phyloP scores from a whole-genome alignment of 2,797 vertebrate genomes.

The Todus mexicanus region DNA sequence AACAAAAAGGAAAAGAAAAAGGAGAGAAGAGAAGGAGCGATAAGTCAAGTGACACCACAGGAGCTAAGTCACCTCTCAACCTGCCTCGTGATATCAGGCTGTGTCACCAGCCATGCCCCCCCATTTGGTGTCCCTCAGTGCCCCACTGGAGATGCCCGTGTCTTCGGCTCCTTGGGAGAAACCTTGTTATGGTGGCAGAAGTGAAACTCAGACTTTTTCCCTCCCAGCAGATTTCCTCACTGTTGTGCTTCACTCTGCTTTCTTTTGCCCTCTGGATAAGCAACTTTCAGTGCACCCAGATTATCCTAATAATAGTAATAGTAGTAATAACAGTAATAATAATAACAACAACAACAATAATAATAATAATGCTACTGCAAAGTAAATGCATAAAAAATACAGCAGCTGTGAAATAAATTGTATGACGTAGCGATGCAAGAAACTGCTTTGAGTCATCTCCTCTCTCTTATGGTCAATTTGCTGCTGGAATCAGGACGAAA shows the following conservation, averaged over 20 bases:
- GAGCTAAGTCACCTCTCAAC: neutral
- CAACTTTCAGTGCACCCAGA: neutral
- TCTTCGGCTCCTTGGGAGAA: neutral
- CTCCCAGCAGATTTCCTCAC: neutral
- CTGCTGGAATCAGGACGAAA: neutral
- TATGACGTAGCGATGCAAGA: neutral
- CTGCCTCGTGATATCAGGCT: neutral
- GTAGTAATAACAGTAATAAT: neutral
- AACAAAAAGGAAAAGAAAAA: neutral
- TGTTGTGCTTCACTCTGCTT: neutral
- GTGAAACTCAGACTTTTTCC: neutral
- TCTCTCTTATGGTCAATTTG: neutral
- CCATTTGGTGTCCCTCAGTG: neutral
- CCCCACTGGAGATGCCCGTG: neutral
- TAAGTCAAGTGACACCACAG: neutral
- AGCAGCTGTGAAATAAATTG: neutral
- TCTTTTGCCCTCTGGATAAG: neutral
- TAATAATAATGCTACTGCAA: neutral
- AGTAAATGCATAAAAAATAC: neutral
- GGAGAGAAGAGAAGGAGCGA: neutral
- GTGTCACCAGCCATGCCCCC: accelerated
- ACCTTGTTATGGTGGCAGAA: neutral
- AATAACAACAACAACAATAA: neutral
- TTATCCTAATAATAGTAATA: neutral
- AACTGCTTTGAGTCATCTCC: neutral